Evolutionary conservation across 2,888 invertebrate species (phyloP).

Genomic region (Leistus spinibarbis): DNA sequence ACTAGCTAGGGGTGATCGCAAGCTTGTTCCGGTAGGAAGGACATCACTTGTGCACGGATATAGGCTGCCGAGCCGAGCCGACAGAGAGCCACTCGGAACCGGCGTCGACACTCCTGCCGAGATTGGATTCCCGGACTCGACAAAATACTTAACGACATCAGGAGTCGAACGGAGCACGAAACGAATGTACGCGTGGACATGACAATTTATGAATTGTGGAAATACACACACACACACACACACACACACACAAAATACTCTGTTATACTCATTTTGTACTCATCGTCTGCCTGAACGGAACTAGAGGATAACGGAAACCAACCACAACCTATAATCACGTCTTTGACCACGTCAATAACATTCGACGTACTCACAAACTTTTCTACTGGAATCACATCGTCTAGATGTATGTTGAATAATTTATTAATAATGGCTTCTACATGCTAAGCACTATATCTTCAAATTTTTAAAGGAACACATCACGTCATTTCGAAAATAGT

Average conservation of each 20-base stretch:
- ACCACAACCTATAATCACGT: no score
- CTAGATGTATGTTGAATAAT: no score
- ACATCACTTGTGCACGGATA: constrained; percentile 46
- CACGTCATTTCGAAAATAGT: no score
- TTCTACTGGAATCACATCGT: no score
- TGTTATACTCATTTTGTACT: no score
- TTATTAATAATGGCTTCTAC: no score
- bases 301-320: no score
- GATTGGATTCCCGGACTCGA: constrained; percentile 24
- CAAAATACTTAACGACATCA: constrained; percentile 19
- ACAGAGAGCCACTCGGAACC: constrained; percentile 2
- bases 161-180: not conserved
- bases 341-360: no score
- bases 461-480: no score
- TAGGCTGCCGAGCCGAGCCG: not conserved
- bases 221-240: not conserved
- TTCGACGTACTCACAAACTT: no score
- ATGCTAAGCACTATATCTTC: no score
- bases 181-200: constrained; percentile 10
- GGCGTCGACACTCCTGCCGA: constrained; percentile 12
- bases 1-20: constrained; percentile 30
- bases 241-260: not conserved
- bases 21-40: constrained; percentile 46
- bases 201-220: constrained; percentile 23
- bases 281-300: no score